Evolutionary conservation across 1,140 invertebrate species (phyloP).

Genomic region (Pomacea maculata): DNA sequence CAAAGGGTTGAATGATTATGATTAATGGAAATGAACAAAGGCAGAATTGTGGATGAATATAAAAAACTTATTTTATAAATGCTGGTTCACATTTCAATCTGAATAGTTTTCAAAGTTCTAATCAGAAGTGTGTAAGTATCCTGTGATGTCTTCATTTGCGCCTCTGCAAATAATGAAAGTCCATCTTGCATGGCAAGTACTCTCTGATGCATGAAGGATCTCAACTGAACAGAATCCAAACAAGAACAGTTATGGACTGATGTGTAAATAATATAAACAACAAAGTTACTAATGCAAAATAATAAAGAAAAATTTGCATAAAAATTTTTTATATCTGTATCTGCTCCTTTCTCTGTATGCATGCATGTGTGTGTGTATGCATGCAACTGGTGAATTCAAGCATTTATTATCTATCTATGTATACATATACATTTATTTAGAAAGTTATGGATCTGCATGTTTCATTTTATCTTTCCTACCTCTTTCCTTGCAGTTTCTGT

Average conservation of each 20-base stretch:
- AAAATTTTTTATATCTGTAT: too few relatives aligned
- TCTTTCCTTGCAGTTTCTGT: conserved; percentile 51
- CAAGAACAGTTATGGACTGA: neutral
- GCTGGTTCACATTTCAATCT: neutral
- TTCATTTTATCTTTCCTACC: conserved; percentile 27
- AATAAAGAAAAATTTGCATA: neutral
- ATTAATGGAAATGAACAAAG: neutral
- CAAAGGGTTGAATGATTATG: neutral
- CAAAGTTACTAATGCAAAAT: neutral
- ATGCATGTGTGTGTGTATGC: neutral
- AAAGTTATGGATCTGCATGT: neutral
- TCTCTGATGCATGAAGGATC: conserved; percentile 40
- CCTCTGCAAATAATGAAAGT: conserved; percentile 46
- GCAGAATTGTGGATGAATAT: neutral
- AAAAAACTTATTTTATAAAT: neutral
- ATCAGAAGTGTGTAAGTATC: conserved; percentile 48
- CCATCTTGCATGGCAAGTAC: conserved; percentile 43
- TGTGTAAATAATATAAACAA: neutral
- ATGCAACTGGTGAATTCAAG: neutral
- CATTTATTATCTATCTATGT: neutral
- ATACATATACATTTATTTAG: too few relatives aligned
- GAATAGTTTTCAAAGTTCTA: conserved; percentile 29
- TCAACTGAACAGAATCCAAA: conserved; percentile 37
- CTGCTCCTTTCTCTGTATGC: neutral
- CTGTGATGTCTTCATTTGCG: conserved; percentile 48